A percentile compares a stretch with the other conserved stretches of the same genome.
phyloP scores from a whole-genome alignment of 2,888 invertebrate species.

The Psylliodes chrysocephalus region DNA sequence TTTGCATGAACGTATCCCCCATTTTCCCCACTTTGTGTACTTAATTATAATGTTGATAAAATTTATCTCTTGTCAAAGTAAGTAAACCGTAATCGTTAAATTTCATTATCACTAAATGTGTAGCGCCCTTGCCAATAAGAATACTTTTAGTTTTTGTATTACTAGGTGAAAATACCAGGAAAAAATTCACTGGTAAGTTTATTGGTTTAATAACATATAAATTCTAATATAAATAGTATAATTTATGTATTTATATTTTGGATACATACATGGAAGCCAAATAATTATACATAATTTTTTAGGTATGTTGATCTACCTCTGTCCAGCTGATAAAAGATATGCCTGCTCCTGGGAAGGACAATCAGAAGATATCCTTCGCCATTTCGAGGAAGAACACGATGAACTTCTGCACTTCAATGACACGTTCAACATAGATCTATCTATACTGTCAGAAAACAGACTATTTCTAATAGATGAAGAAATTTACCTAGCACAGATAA shows the following conservation, averaged over 20 bases:
- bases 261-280: no score
- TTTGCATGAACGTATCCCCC: not conserved
- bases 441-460: constrained; percentile 49
- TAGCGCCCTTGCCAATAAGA: not conserved
- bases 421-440: constrained; percentile 46
- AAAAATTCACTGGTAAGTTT: no score
- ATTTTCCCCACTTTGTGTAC: constrained; percentile 8
- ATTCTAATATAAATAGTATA: no score
- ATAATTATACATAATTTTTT: no score
- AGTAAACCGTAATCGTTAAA: constrained; percentile 18
- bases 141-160: not conserved
- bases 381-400: constrained; percentile 54
- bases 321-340: constrained; percentile 54
- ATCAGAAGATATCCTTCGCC: constrained; percentile 53
- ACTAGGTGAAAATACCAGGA: not conserved
- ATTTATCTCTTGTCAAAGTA: constrained; percentile 11
- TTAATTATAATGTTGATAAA: constrained; percentile 23
- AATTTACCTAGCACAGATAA: constrained; percentile 53
- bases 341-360: constrained; percentile 55
- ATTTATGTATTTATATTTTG: no score
- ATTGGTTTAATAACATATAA: no score
- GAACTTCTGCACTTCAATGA: constrained; percentile 49
- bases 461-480: constrained; percentile 51
- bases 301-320: constrained; percentile 50
- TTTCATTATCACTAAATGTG: constrained; percentile 19